Percentiles rank a stretch among this genome's conserved stretches.
Conservation (phyloP, 2,888 invertebrate species). For the Seira musarum region DNA sequence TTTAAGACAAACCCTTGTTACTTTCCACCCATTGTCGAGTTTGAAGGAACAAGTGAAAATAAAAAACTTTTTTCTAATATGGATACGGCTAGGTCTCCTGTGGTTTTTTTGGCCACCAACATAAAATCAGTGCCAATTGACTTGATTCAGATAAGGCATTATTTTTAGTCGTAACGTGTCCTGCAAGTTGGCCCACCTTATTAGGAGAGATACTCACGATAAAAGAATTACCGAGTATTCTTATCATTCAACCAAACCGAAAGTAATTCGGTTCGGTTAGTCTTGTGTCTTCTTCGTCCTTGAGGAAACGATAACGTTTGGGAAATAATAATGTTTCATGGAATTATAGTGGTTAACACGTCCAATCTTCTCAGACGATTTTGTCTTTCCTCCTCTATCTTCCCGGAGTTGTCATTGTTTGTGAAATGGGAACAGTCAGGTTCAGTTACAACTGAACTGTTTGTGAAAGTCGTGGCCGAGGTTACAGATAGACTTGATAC, state of each 20-base stretch:
- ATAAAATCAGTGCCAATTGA: too few species aligned
- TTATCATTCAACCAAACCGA: too few species aligned
- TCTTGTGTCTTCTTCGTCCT: not conserved
- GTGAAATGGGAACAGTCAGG: slow-evolving; percentile 7
- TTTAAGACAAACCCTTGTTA: too few species aligned
- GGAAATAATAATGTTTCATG: not conserved
- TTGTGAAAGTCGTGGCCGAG: not conserved
- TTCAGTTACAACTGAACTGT: not conserved
- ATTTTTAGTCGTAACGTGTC: too few species aligned
- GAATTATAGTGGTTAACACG: not conserved
- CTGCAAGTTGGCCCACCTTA: too few species aligned
- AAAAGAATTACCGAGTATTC: too few species aligned
- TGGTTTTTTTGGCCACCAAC: too few species aligned
- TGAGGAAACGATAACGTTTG: not conserved
- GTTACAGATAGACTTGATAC: not conserved
- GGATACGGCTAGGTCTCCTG: too few species aligned
- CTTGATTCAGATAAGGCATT: too few species aligned
- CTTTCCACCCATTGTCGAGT: not conserved
- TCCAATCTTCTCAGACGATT: not conserved
- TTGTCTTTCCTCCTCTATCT: not conserved
- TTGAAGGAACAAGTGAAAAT: slow-evolving; percentile 4
- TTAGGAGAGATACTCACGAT: too few species aligned
- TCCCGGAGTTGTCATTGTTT: slow-evolving; percentile 2
- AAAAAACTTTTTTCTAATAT: not conserved
- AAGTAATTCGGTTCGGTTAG: too few species aligned